A percentile compares a stretch with the other conserved stretches of the same genome.
Evolutionary conservation across 2,888 invertebrate species (phyloP).

Genomic region (Euzophera pinguis): DNA sequence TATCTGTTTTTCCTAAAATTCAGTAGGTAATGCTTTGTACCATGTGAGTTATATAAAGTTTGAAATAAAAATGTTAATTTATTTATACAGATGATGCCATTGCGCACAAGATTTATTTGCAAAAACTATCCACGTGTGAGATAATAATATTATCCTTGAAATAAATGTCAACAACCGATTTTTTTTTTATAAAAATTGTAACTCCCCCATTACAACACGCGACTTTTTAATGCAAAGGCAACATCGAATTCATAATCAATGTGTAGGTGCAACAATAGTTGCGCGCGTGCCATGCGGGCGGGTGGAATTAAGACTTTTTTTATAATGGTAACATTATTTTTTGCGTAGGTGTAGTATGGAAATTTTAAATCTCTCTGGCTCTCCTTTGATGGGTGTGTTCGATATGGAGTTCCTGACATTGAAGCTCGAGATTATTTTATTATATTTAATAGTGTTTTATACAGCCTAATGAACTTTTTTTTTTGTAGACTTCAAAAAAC

Average conservation of each 20-base stretch:
- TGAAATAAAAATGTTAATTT: too few relatives aligned
- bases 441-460: too few relatives aligned
- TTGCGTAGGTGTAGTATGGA: neutral
- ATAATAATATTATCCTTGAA: neutral
- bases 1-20: too few relatives aligned
- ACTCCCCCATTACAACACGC: neutral
- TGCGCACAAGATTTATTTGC: neutral
- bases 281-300: neutral
- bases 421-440: too few relatives aligned
- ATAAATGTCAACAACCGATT: neutral
- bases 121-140: neutral
- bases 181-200: neutral
- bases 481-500: neutral
- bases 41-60: too few relatives aligned
- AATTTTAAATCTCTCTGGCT: neutral
- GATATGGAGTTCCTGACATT: too few relatives aligned
- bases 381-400: too few relatives aligned
- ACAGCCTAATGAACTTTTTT: too few relatives aligned
- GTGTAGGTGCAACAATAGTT: constrained; percentile 6
- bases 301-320: neutral
- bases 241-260: neutral
- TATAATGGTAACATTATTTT: neutral
- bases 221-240: constrained; percentile 13
- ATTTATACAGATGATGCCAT: too few relatives aligned
- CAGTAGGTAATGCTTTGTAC: too few relatives aligned